phyloP scores from a whole-genome alignment of 2,113 vertebrate species.

The Atherinomorus stipes region DNA sequence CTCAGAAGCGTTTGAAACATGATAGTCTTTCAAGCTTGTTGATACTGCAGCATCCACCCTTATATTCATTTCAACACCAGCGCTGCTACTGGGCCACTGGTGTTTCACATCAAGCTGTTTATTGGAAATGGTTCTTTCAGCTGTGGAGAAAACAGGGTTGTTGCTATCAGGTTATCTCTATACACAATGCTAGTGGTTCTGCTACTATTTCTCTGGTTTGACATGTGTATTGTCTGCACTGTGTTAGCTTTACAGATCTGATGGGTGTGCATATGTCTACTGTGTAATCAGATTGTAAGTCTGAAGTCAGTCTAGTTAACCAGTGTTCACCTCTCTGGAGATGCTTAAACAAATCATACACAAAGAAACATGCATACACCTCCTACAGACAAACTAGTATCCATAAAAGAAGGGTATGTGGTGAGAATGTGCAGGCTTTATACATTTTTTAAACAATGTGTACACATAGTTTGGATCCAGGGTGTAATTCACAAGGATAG shows the following conservation, averaged over 20 bases:
- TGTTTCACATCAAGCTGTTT: constrained; percentile 18
- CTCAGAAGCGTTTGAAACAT: constrained; percentile 39
- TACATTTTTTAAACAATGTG: too few relatives aligned
- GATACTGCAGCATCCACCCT: constrained; percentile 11
- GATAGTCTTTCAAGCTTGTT: constrained; percentile 21
- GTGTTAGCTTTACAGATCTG: background rate
- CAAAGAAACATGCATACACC: too few relatives aligned
- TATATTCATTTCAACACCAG: constrained; percentile 25
- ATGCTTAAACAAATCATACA: too few relatives aligned
- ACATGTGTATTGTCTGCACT: background rate
- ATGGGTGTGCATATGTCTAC: background rate
- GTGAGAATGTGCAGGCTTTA: too few relatives aligned
- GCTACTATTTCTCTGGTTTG: background rate
- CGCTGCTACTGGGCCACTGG: background rate
- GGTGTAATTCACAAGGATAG: background rate
- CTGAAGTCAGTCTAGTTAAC: background rate
- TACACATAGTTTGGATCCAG: too few relatives aligned
- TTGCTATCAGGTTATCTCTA: constrained; percentile 16
- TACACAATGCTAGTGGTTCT: background rate
- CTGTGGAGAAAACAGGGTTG: constrained; percentile 13
- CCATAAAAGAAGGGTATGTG: too few relatives aligned
- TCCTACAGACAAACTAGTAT: background rate
- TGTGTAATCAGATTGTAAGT: background rate
- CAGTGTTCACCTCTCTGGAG: background rate
- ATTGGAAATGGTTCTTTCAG: constrained; percentile 31